These are phyloP conservation scores for Heteropelma amictum DNA, from an alignment of 2,888 invertebrate genomes.

Conservation along the genomic window DNA sequence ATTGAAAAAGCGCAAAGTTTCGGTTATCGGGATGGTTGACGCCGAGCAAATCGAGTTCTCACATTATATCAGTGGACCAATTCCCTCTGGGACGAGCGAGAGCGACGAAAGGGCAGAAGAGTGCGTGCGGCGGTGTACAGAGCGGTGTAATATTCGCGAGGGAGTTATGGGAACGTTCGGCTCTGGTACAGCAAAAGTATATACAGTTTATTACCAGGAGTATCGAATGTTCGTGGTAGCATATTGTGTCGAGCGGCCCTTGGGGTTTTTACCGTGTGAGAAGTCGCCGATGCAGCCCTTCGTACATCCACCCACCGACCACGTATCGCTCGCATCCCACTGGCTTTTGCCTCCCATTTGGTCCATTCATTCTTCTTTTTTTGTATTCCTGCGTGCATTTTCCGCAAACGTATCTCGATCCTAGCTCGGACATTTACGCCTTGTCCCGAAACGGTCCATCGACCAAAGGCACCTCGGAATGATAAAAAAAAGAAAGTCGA, in stretches of 20 bases:
- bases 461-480: slow-evolving; percentile 1
- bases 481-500: too few relatives aligned
- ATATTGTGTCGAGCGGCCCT: slow-evolving; percentile 72
- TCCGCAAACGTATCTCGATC: slow-evolving; percentile 66
- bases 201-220: slow-evolving; percentile 63
- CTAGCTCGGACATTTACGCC: slow-evolving; percentile 47
- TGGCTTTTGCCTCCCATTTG: background rate
- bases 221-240: slow-evolving; percentile 71
- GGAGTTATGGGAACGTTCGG: slow-evolving; percentile 74
- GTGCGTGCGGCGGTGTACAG: slow-evolving; percentile 20
- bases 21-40: slow-evolving; percentile 13
- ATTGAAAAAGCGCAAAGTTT: slow-evolving; percentile 4
- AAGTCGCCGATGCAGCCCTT: slow-evolving; percentile 60
- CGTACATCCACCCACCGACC: slow-evolving; percentile 11
- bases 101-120: slow-evolving; percentile 56
- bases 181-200: slow-evolving; percentile 48
- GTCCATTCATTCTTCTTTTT: background rate
- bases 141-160: slow-evolving; percentile 60
- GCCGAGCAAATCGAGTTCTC: slow-evolving; percentile 67
- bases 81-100: slow-evolving; percentile 64
- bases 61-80: slow-evolving; percentile 72
- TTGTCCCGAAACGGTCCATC: slow-evolving; percentile 32
- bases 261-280: slow-evolving; percentile 71
- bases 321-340: slow-evolving; percentile 10
- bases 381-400: background rate